Base-by-base conservation (phyloP, 1,140 invertebrate genomes). In the Drosophila parabipectinata region DNA sequence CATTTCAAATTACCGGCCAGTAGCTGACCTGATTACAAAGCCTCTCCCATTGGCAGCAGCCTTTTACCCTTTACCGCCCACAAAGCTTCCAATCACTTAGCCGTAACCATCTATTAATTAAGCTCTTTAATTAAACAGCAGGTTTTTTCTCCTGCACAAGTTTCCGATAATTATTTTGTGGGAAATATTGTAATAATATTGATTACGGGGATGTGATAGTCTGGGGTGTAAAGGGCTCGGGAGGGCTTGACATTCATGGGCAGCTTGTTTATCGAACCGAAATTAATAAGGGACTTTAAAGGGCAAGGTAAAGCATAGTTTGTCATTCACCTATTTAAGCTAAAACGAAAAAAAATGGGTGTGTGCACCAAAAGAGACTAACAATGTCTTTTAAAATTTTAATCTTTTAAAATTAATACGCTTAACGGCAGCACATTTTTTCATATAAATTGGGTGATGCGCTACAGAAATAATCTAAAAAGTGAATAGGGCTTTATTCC, bases 21-120 rank as follows among this genome's bases (percentile, higher is more conserved):
- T 66, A 57, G 72, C 76, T 80, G 72, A 80, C 77, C 72, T 80
- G 77, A 80, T 80, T 80, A 72, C 72, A 72, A 50, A 76, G 57
- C 60, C 26, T 26, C 28, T 58, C 53, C 54, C 58, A 59, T 30
- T 48, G 57, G 77, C 52, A 56, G 15, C 48, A 52, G 14, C 18
- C 9, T 15, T 15, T 45, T 21, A 21, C 14, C 15, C 15, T 44
- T 3, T 4, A 5, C 26, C 5, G 1, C 15, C 15, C 14, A 21
- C 24, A n/a, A 32, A n/a, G 37, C 30, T 6, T 10, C 30, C 45
- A 37, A 0, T 32, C 10, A 21, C 32, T 15, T 47, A 45, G 48
- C 53, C 44, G 69, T 55, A 61, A 57, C 58, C 66, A 72, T 54
- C 57, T 62, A 69, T 74, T 74, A 62, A 79, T 79, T 79, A 79